Evolutionary conservation across 2,113 vertebrate genomes (phyloP), one percentile per base, ranked within the genome.

Genomic region (Labeo rohita): DNA sequence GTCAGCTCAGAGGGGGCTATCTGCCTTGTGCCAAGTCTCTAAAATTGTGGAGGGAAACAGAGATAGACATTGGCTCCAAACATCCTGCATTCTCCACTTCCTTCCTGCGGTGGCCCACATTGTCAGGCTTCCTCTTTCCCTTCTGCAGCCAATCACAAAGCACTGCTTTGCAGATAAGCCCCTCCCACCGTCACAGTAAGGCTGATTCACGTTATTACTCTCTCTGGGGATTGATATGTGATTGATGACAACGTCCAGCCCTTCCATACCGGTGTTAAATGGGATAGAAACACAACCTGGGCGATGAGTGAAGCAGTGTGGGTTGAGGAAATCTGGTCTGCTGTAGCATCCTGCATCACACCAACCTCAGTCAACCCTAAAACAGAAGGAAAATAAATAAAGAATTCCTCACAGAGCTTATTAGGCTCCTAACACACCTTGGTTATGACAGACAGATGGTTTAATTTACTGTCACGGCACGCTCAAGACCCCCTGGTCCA

Each of bases 341-440:
- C 8, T 77, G 49, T 50, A 54, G 18, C 50, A 36, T 79, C 52
- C 23, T 59, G 76, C 34, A 15, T 39, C 54, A 39, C 54, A 8
- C 21, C 39, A 49, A 9, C 77, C 56, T 63, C 79, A 28, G 36
- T 47, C 39, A 80, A 77, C 28, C 23, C 47, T 54, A 54, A 47
- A 77, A 61, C 80, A 52, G 2, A 73, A 56, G 81, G 21, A 83
- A 73, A 83, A 54, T 56, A 56, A 83, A 83, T 90, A 88, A 91
- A 89, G 86, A 83, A 74, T 92, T 91, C 89, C 92, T 92, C 77
- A 66, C 85, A 91, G 91, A 90, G 91, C 86, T 90, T 80, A 85
- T 87, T 54, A 83, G 45, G 23, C 80, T 36, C 23, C 45, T 36
- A 59, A 23, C 50, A n/a, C 18, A 54, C 18, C 16, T 39, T 73